Evolutionary conservation across 2,888 invertebrate species (phyloP).

Genomic region (Himalopsyche japonica): DNA sequence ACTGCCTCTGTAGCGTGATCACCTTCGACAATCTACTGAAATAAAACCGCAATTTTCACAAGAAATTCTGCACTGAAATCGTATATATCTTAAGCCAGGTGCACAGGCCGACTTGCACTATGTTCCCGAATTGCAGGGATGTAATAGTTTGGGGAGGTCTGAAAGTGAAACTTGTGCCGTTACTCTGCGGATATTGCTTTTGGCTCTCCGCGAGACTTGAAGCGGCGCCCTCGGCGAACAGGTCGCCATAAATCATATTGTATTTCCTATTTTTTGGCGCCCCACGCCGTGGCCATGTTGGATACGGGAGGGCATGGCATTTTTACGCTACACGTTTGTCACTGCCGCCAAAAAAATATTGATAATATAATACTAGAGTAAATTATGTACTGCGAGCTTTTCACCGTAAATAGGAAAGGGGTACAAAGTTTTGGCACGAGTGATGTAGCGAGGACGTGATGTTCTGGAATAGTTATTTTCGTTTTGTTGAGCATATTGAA

Average conservation of each 20-base stretch:
- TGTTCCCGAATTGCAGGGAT: not conserved
- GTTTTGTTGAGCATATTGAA: too few species aligned
- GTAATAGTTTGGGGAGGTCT: not conserved
- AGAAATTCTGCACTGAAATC: not conserved
- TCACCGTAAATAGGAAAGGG: not conserved
- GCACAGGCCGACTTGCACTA: not conserved
- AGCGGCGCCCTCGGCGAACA: not conserved
- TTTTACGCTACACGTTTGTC: not conserved
- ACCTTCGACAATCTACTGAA: too few species aligned
- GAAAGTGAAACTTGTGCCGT: slow-evolving; percentile 17
- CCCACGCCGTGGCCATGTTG: not conserved
- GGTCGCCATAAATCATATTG: slow-evolving; percentile 14
- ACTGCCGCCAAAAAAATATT: not conserved
- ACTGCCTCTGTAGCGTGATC: too few species aligned
- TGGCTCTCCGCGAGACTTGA: not conserved
- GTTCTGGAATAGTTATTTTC: not conserved
- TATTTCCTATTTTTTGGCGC: not conserved
- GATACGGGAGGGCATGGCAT: not conserved
- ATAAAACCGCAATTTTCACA: not conserved
- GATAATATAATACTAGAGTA: not conserved
- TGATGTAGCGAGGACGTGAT: not conserved
- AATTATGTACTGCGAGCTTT: not conserved
- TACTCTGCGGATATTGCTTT: slow-evolving; percentile 10
- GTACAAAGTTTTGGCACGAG: not conserved
- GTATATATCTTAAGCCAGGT: not conserved